Evolutionary conservation across 2,888 invertebrate species (phyloP).

Genomic region (Epistrophe grossulariae): DNA sequence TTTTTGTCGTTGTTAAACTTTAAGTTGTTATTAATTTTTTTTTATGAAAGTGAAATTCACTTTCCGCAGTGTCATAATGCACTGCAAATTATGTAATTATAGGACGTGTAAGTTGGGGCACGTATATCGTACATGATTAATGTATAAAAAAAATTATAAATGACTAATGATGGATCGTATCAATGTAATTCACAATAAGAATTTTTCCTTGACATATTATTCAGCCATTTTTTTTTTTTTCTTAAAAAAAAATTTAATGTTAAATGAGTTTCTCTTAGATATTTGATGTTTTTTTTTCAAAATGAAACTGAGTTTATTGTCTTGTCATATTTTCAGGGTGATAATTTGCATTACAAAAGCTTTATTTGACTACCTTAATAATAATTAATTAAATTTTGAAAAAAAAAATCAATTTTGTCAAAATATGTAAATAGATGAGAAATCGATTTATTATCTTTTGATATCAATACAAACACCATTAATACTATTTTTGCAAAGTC

Average conservation of each 20-base stretch:
- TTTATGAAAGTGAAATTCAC: conserved; percentile 62
- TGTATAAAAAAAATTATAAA: background rate
- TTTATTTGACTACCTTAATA: background rate
- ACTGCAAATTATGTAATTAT: conserved; percentile 44
- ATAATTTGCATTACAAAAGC: conserved; percentile 2
- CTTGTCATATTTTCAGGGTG: background rate
- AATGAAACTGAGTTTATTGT: background rate
- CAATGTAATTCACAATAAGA: background rate
- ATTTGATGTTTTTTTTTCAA: background rate
- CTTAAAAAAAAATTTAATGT: background rate
- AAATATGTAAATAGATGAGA: background rate
- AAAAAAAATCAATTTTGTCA: background rate
- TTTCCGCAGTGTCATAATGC: conserved; percentile 47
- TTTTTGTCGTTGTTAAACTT: conserved; percentile 36
- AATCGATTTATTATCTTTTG: background rate
- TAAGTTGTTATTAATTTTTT: conserved; percentile 2
- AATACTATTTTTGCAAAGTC: background rate
- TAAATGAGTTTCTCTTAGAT: conserved; percentile 5
- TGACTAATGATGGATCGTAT: background rate
- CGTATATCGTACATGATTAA: conserved; percentile 1
- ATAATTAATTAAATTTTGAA: background rate
- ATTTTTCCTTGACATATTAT: conserved; percentile 10
- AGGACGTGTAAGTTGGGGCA: conserved; percentile 38
- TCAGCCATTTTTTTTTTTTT: background rate
- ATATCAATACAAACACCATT: background rate